Conservation (phyloP, 2,113 vertebrate species). For the Notarius quadriscutis region DNA sequence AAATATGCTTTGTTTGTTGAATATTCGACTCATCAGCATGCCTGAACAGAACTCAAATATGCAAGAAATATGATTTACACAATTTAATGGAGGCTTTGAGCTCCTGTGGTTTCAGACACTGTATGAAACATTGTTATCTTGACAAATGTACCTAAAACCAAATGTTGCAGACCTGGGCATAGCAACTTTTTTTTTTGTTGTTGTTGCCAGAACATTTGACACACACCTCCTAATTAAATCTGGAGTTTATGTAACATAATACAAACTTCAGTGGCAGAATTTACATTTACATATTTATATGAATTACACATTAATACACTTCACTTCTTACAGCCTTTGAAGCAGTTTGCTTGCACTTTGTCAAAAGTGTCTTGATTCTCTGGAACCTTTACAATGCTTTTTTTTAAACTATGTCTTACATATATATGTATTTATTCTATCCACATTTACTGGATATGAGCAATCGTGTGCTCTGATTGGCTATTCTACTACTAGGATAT, state of each 20-base stretch:
- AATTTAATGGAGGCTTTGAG: not conserved
- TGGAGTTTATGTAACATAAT: not conserved
- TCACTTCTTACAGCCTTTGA: not conserved
- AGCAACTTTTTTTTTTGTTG: not conserved
- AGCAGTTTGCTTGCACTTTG: not conserved
- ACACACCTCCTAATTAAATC: not conserved
- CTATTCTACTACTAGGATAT: too few species aligned
- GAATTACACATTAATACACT: not conserved
- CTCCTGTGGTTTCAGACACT: not conserved
- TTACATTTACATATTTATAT: not conserved
- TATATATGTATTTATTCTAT: not conserved
- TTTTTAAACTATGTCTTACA: not conserved
- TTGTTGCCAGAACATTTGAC: not conserved
- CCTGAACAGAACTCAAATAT: not conserved
- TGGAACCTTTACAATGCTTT: not conserved
- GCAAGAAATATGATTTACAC: not conserved
- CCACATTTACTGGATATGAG: too few species aligned
- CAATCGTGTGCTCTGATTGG: too few species aligned
- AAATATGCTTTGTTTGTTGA: not conserved
- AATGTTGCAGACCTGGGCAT: not conserved
- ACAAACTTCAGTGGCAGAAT: not conserved
- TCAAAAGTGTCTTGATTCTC: not conserved
- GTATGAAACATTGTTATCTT: not conserved
- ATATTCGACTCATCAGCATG: slow-evolving; percentile 15
- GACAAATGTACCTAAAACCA: not conserved